Evolutionary conservation across 2,113 vertebrate species (phyloP).

Genomic region (Lamprotornis superbus): DNA sequence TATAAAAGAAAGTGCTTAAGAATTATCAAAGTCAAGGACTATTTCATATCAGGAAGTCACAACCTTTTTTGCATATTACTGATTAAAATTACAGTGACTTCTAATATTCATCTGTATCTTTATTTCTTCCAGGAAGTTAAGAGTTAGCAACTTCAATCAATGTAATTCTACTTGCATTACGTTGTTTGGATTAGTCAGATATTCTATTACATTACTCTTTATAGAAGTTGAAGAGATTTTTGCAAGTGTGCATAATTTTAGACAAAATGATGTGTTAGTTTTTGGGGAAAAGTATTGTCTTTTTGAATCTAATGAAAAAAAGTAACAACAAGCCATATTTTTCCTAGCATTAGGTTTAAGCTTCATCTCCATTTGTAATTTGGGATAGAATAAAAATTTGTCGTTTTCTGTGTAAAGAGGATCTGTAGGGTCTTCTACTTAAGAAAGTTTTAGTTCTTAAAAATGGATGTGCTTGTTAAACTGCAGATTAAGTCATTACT

Average conservation of each 20-base stretch:
- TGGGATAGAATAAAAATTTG: neutral
- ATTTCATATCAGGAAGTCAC: constrained; percentile 75
- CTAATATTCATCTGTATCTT: constrained; percentile 29
- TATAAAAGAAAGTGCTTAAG: constrained; percentile 78
- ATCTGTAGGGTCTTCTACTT: neutral
- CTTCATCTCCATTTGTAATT: neutral
- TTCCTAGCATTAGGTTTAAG: neutral
- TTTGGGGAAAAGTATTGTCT: neutral
- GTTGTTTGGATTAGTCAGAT: neutral
- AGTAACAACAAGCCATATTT: neutral
- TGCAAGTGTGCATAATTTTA: neutral
- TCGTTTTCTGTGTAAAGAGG: neutral
- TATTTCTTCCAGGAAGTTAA: constrained; percentile 32
- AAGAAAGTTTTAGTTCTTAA: neutral
- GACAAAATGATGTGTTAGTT: neutral
- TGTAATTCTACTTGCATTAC: neutral
- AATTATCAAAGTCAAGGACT: constrained; percentile 83
- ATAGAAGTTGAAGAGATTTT: neutral
- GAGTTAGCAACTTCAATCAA: neutral
- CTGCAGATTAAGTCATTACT: neutral
- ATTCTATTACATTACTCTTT: neutral
- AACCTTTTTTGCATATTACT: constrained; percentile 68
- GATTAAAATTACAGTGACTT: constrained; percentile 65
- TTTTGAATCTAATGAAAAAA: neutral
- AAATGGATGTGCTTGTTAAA: neutral